These are phyloP conservation scores for Phoronis australis DNA, from an alignment of 2,888 invertebrate genomes.

Conservation along the genomic window DNA sequence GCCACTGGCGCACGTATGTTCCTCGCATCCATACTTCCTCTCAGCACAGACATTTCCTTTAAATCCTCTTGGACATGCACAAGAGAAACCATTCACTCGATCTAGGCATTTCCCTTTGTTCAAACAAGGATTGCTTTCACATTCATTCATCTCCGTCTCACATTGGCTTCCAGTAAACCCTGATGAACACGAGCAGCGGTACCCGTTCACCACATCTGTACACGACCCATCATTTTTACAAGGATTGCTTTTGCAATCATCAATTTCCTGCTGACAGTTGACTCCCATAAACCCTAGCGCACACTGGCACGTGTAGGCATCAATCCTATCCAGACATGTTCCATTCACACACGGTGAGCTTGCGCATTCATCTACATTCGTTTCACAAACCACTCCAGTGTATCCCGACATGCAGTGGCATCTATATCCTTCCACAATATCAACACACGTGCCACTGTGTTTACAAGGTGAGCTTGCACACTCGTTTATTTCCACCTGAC, in stretches of 20 bases:
- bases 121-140: not conserved
- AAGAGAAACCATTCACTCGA: not conserved
- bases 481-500: no score
- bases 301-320: slow-evolving; percentile 25
- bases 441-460: no score
- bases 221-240: slow-evolving; percentile 2
- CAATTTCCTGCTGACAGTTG: no score
- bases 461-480: no score
- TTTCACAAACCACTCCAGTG: no score
- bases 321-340: slow-evolving; percentile 37
- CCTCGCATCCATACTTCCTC: no score
- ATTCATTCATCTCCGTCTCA: slow-evolving; percentile 1
- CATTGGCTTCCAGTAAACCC: slow-evolving; percentile 1
- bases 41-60: not conserved
- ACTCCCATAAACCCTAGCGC: no score
- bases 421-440: not conserved
- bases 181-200: not conserved
- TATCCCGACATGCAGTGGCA: not conserved
- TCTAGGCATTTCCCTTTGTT: not conserved
- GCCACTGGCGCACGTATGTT: no score
- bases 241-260: slow-evolving; percentile 1
- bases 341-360: no score
- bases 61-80: slow-evolving; percentile 1
- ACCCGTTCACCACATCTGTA: not conserved
- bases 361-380: no score